These are phyloP conservation scores for Macrocentrus cingulum DNA, from an alignment of 1,140 invertebrate genomes.

Conservation along the genomic window DNA sequence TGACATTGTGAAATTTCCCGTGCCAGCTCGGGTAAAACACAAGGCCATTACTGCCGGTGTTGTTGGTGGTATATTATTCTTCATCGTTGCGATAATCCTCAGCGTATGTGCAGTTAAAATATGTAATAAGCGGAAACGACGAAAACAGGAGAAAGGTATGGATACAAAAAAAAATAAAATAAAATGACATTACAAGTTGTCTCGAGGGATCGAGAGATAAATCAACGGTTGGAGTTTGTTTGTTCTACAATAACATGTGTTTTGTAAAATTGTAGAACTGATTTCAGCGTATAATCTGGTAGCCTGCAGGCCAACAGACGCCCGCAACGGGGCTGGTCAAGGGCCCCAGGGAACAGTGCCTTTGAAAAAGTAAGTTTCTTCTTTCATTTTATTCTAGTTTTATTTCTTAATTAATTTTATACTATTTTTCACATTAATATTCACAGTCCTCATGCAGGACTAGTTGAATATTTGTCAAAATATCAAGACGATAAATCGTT, in stretches of 20 bases:
- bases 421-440: slow-evolving; percentile 6
- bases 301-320: slow-evolving; percentile 89
- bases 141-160: slow-evolving; percentile 95
- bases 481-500: no score
- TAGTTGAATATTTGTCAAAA: neutral
- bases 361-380: slow-evolving; percentile 90
- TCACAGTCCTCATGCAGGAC: slow-evolving; percentile 13
- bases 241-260: slow-evolving; percentile 38
- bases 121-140: slow-evolving; percentile 92
- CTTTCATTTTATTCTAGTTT: slow-evolving; percentile 7
- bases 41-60: slow-evolving; percentile 92
- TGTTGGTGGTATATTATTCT: slow-evolving; percentile 92
- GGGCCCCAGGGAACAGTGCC: slow-evolving; percentile 90
- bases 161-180: neutral
- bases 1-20: slow-evolving; percentile 82
- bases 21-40: slow-evolving; percentile 85
- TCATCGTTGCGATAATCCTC: slow-evolving; percentile 93
- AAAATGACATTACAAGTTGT: no score
- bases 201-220: no score
- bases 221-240: no score
- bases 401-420: neutral
- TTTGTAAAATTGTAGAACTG: slow-evolving; percentile 59
- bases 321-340: slow-evolving; percentile 81
- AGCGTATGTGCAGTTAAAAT: slow-evolving; percentile 96
- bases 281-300: slow-evolving; percentile 96